Evolutionary conservation across 2,113 vertebrate genomes (phyloP), one percentile per base, ranked within the genome.

Genomic region (human): DNA sequence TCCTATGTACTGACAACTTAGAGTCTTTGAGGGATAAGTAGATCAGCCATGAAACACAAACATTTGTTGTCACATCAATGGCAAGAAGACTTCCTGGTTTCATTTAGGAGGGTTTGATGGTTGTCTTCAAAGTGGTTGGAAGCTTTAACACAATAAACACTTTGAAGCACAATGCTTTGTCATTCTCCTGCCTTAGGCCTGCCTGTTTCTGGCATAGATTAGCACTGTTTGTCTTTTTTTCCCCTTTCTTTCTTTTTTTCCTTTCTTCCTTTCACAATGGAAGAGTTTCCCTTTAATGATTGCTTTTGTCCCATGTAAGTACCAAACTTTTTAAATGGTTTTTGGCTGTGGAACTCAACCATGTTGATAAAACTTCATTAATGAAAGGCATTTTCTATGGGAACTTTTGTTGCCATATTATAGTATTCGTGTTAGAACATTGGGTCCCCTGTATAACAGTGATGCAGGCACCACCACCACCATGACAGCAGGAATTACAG

Each of bases 131-230:
- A 98, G 95, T 27, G 4, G 48, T 75, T 84, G 85, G 90, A 96
- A 93, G 45, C 45, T 82, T 50, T 25, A 86, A 38, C 73, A 97
- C 96, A 98, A 96, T 97, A 94, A 97, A 93, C 95, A 97, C 97
- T 98, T 98, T 98, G 97, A 97, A 97, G 97, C 50, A 30, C 88
- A 92, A 30, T 70, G 97, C 87, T 96, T 89, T 97, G 96, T 97
- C 97, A 93, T 97, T 75, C 94, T 88, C 68, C 94, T 97, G 96
- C 97, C 97, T 96, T 84, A 97, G 97, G 97, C 97, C 90, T 98
- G 90, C 90, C 96, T 66, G 48, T 96, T 95, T 98, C 97, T 98
- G 97, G 97, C 95, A 97, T 96, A 95, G 83, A 97, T 98, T 98
- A 98, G 38, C 81, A 52, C 35, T 86, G 72, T 91, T 93, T 84